Conservation (phyloP, 2,113 vertebrate species). For the Catharus bicknelli region DNA sequence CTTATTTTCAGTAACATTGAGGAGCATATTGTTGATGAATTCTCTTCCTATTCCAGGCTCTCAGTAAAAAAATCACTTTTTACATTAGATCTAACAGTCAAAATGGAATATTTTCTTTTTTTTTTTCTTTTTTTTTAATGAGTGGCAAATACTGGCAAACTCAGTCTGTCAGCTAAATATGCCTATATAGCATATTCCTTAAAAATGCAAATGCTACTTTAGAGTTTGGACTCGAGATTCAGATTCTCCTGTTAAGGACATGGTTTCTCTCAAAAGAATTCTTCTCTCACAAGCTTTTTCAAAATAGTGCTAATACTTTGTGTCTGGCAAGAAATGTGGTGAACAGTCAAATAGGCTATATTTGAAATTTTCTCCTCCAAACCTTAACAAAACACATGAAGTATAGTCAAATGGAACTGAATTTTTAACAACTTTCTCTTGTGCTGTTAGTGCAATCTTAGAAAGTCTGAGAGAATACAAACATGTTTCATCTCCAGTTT, state of each 20-base stretch:
- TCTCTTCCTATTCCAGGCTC: background rate
- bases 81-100: background rate
- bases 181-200: background rate
- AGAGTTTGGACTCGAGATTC: background rate
- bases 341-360: background rate
- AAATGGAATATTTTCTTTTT: background rate
- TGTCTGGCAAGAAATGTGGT: background rate
- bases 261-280: background rate
- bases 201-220: background rate
- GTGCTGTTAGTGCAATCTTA: background rate
- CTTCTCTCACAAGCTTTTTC: background rate
- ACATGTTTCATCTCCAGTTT: background rate
- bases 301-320: background rate
- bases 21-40: background rate
- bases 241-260: background rate
- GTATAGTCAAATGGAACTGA: background rate
- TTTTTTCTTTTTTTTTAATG: background rate
- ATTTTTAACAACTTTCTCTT: background rate
- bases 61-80: background rate
- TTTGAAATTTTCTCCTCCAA: background rate
- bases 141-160: background rate
- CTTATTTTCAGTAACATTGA: background rate
- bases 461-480: background rate
- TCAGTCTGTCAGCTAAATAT: background rate
- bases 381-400: background rate